Conservation (phyloP, 1,140 invertebrate species). For the Diprion similis region DNA sequence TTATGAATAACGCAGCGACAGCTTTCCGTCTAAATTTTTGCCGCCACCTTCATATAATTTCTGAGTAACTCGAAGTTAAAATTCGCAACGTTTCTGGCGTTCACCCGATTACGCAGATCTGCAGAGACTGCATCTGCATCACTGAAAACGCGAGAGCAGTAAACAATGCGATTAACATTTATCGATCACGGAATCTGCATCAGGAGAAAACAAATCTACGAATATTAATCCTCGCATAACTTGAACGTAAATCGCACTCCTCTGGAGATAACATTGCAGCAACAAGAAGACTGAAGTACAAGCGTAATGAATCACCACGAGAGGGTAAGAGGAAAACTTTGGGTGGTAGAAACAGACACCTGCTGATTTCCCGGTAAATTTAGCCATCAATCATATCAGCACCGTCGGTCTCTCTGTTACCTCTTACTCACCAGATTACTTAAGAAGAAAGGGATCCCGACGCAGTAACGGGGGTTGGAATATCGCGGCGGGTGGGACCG, state of each 20-base stretch:
- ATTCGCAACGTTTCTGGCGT: too few relatives aligned
- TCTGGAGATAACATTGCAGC: too few relatives aligned
- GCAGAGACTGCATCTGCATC: neutral
- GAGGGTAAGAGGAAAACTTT: neutral
- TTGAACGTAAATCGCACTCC: too few relatives aligned
- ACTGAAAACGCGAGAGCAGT: neutral
- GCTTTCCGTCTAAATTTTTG: neutral
- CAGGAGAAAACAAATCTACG: too few relatives aligned
- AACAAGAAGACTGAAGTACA: too few relatives aligned
- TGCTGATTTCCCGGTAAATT: slow-evolving; percentile 34
- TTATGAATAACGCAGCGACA: neutral
- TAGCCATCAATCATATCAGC: slow-evolving; percentile 34
- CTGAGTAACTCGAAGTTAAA: neutral
- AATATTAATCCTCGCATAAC: too few relatives aligned
- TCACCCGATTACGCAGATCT: neutral
- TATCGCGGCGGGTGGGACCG: neutral
- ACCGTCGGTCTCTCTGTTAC: slow-evolving; percentile 11
- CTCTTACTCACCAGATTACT: neutral
- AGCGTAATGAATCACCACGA: too few relatives aligned
- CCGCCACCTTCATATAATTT: neutral
- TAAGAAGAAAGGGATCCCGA: neutral
- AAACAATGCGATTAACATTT: neutral
- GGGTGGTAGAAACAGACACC: slow-evolving; percentile 23
- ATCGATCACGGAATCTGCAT: neutral
- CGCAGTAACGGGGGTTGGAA: neutral